phyloP scores from a whole-genome alignment of 2,113 vertebrate species.

The Oxyruncus cristatus region DNA sequence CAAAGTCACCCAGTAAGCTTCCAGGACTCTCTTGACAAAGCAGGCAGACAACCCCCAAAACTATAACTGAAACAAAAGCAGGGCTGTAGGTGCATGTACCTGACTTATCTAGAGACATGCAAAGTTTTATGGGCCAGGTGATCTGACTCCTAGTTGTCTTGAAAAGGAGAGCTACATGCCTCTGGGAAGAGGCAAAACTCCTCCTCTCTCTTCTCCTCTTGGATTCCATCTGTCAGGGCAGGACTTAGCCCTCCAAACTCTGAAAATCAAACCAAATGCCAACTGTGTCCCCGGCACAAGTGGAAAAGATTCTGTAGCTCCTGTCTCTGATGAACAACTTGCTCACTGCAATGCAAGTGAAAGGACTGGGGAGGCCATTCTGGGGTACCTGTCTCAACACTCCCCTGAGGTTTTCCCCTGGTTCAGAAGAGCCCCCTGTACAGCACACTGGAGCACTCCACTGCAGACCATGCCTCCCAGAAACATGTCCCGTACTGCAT shows the following conservation, averaged over 20 bases:
- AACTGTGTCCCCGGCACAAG: no score
- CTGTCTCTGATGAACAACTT: neutral
- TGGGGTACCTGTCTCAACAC: neutral
- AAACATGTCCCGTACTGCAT: neutral
- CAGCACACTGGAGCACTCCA: neutral
- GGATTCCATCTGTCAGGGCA: neutral
- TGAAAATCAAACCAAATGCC: neutral
- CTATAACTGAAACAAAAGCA: neutral
- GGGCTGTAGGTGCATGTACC: no score
- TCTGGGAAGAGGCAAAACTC: neutral
- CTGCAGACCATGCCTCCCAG: neutral
- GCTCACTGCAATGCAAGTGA: no score
- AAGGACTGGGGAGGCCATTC: neutral
- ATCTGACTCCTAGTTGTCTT: neutral
- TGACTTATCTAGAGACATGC: neutral
- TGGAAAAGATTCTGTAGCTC: neutral
- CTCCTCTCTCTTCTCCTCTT: neutral
- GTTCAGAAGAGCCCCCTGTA: neutral
- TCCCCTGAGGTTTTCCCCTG: neutral
- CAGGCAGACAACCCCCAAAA: neutral
- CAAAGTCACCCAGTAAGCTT: neutral
- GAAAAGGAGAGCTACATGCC: neutral
- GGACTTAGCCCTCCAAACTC: neutral
- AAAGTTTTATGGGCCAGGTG: neutral
- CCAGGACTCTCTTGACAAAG: neutral